Evolutionary conservation across 2,888 invertebrate genomes (phyloP).

Genomic region (Agriopis aurantiaria): DNA sequence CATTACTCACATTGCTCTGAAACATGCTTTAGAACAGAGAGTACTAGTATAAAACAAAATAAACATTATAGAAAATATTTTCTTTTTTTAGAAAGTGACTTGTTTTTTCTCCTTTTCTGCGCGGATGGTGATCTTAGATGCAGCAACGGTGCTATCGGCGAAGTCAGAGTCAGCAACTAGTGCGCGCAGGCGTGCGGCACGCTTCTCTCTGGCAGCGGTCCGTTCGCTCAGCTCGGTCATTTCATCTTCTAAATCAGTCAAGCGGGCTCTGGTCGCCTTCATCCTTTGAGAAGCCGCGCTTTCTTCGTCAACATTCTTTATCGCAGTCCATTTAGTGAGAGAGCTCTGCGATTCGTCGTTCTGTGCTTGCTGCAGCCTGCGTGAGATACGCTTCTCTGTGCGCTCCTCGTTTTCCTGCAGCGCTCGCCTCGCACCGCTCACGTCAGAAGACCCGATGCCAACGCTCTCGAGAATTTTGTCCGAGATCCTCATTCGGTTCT

Average conservation of each 20-base stretch:
- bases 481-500: constrained; percentile 86
- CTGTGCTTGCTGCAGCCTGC: constrained; percentile 56
- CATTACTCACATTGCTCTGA: constrained; percentile 57
- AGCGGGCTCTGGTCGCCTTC: constrained; percentile 88
- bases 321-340: constrained; percentile 89
- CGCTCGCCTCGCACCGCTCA: constrained; percentile 80
- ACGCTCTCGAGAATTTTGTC: constrained; percentile 89
- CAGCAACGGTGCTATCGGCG: constrained; percentile 65
- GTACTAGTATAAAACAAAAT: constrained; percentile 43
- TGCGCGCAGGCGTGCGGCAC: constrained; percentile 89
- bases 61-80: not conserved
- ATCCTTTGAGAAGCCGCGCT: constrained; percentile 89
- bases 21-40: constrained; percentile 51
- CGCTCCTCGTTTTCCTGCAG: constrained; percentile 80
- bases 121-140: constrained; percentile 74
- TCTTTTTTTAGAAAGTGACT: constrained; percentile 79
- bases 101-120: constrained; percentile 81
- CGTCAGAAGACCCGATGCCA: constrained; percentile 86
- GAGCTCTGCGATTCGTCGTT: constrained; percentile 68
- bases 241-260: constrained; percentile 91
- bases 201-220: constrained; percentile 89
- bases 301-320: constrained; percentile 78
- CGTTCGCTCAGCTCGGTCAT: constrained; percentile 90
- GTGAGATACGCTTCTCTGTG: constrained; percentile 79
- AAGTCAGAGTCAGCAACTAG: constrained; percentile 88